Base-by-base conservation (phyloP, 2,113 vertebrate species). In the Geococcyx californianus region DNA sequence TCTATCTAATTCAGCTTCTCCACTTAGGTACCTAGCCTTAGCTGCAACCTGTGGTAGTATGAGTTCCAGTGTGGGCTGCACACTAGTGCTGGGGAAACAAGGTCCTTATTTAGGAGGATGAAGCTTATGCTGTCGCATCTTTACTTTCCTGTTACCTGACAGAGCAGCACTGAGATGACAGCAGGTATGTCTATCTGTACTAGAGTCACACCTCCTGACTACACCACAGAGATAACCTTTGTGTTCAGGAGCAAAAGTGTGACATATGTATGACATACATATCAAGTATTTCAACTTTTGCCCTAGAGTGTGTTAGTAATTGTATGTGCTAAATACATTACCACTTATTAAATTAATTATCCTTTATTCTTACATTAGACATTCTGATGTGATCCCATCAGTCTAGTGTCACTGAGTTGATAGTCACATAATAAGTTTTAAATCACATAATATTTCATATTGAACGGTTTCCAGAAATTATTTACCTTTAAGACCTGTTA, bases 341-440 rank as follows among this genome's bases (percentile, higher is more conserved):
- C 25, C 38, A 51, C 73, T 88, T 93, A 88, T 94, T 87, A 91
- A 83, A 95, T 96, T 96, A 93, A 91, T 97, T 93, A 83, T 92
- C 42, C 29, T 95, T 93, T 80, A 63, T 90, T 83, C 56, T 80
- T 90, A 31, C 47, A 38, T 84, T 68, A 95, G 90, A 49, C 56
- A 52, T 76, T 96, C 47, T 42, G 3, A 0, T 0, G 38, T 81
- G 82, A 81, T 88, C 80, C 73, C 69, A 82, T 92, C 83, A 78
- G 72, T 89, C 72, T 89, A 69, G 33, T 74, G 83, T 84, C 85
- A 76, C 49, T 69, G 78, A 85, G 62, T n/a, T 91, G 81, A 76
- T 94, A 93, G 87, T 84, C 52, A 52, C 59, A 29, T 68, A 87
- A 25, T 56, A 95, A 92, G 55, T 94, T 91, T 91, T 82, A 87